These are phyloP conservation scores for Etheostoma nigrum DNA, from an alignment of 2,797 vertebrate species.

Conservation along the genomic window DNA sequence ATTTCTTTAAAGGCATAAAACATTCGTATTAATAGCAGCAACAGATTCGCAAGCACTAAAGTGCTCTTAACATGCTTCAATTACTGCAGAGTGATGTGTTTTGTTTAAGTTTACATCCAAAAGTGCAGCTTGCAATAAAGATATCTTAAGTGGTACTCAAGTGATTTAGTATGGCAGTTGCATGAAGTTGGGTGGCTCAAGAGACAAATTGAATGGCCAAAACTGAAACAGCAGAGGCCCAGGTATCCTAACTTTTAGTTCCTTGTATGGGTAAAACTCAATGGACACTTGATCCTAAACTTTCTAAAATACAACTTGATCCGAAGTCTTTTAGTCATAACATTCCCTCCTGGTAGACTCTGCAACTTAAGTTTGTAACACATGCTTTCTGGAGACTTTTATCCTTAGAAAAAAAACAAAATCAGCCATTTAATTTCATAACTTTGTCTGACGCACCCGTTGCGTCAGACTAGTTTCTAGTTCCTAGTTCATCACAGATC, in stretches of 20 bases:
- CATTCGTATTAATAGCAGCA: constrained; percentile 74
- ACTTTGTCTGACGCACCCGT: too few relatives aligned
- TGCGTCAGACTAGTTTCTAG: too few relatives aligned
- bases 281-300: background rate
- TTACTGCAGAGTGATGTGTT: constrained; percentile 27
- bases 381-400: background rate
- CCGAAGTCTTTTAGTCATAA: background rate
- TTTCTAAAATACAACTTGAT: background rate
- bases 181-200: background rate
- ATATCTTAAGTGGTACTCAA: background rate
- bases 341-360: background rate
- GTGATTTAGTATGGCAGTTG: background rate
- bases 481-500: too few relatives aligned
- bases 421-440: background rate
- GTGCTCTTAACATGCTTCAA: constrained; percentile 37
- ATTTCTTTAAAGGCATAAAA: constrained; percentile 73
- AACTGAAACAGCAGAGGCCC: background rate
- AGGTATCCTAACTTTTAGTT: background rate
- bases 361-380: background rate
- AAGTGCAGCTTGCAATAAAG: constrained; percentile 10
- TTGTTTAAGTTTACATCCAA: constrained; percentile 34
- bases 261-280: background rate
- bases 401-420: background rate
- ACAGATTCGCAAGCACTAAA: constrained; percentile 50
- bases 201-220: background rate